Conservation (phyloP, 2,797 vertebrate genomes). For the Ispidina picta region DNA sequence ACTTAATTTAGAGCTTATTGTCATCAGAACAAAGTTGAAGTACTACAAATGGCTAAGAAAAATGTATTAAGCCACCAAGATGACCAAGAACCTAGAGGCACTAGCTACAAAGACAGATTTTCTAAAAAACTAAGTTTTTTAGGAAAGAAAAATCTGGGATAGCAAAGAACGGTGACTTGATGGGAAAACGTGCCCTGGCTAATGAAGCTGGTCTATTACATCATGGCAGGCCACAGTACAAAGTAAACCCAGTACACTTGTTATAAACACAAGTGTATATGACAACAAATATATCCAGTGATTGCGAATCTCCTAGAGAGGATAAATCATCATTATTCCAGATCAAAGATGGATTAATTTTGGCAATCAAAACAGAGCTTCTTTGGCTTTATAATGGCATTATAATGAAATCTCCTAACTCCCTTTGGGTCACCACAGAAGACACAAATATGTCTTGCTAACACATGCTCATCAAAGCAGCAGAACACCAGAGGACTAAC, state of each 20-base stretch:
- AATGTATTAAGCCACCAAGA: background rate
- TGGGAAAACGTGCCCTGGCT: background rate
- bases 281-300: background rate
- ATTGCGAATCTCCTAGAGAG: slow-evolving; percentile 13
- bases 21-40: background rate
- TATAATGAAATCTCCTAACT: background rate
- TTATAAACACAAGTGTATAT: background rate
- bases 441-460: background rate
- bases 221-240: background rate
- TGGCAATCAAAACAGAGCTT: slow-evolving; percentile 28
- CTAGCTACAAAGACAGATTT: background rate
- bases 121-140: background rate
- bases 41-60: background rate
- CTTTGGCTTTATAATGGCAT: slow-evolving; percentile 31
- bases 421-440: background rate
- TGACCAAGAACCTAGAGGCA: background rate
- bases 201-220: background rate
- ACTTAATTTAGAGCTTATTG: background rate
- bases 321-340: slow-evolving; percentile 18
- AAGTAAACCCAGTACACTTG: background rate
- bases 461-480: background rate
- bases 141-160: background rate
- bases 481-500: background rate
- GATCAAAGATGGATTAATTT: slow-evolving; percentile 40
- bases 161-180: background rate